Percentiles rank a stretch among this genome's conserved stretches.
phyloP scores from a whole-genome alignment of 2,888 invertebrate species.

The Phlogophora meticulosa region DNA sequence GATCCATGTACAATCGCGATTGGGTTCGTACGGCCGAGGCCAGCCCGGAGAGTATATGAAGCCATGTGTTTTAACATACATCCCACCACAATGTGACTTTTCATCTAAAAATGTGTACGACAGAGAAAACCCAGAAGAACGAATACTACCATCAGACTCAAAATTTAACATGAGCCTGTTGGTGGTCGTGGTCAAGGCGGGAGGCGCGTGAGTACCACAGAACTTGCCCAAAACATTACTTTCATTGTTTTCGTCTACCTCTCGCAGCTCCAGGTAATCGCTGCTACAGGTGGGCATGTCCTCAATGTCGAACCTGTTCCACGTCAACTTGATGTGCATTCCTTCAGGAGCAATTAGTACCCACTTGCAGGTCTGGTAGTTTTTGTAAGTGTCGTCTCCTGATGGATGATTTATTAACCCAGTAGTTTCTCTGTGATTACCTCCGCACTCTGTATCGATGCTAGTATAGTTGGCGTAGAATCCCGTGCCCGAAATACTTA shows the following conservation, averaged over 20 bases:
- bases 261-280: slow-evolving; percentile 94
- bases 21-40: slow-evolving; percentile 93
- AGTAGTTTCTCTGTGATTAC: slow-evolving; percentile 91
- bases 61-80: slow-evolving; percentile 93
- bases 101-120: slow-evolving; percentile 91
- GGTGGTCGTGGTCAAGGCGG: slow-evolving; percentile 92
- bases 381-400: slow-evolving; percentile 76
- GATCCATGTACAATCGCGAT: slow-evolving; percentile 95
- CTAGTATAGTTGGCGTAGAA: slow-evolving; percentile 95
- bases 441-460: slow-evolving; percentile 94
- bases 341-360: slow-evolving; percentile 93
- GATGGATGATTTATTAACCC: slow-evolving; percentile 93
- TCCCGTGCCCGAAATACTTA: slow-evolving; percentile 91
- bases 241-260: slow-evolving; percentile 89
- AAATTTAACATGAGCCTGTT: slow-evolving; percentile 94
- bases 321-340: slow-evolving; percentile 93
- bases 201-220: slow-evolving; percentile 93
- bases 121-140: slow-evolving; percentile 93
- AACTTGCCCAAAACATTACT: slow-evolving; percentile 88
- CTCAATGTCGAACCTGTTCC: slow-evolving; percentile 94
- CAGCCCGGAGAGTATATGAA: slow-evolving; percentile 94
- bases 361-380: slow-evolving; percentile 93
- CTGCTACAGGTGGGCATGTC: slow-evolving; percentile 88
- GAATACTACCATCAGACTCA: slow-evolving; percentile 88
- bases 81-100: slow-evolving; percentile 93